phyloP scores from a whole-genome alignment of 2,888 invertebrate species.

The Eupithecia centaureata region DNA sequence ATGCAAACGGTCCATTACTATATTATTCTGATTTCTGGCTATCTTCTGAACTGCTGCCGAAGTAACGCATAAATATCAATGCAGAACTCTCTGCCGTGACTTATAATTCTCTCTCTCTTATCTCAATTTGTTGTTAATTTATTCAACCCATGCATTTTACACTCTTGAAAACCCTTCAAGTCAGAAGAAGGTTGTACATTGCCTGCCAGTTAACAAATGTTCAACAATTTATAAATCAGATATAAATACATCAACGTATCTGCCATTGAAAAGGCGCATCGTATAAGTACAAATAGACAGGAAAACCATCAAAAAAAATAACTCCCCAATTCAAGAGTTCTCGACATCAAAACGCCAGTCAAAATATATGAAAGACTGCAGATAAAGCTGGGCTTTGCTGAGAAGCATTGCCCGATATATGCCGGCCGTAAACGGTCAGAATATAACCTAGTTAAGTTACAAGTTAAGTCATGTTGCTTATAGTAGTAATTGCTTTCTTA shows the following conservation, averaged over 20 bases:
- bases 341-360: constrained; percentile 43
- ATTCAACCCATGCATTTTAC: not conserved
- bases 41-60: not conserved
- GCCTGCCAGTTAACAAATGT: constrained; percentile 1
- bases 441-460: not conserved
- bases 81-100: too few species aligned
- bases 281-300: constrained; percentile 25
- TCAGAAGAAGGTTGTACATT: not conserved
- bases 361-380: constrained; percentile 43
- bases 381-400: constrained; percentile 24
- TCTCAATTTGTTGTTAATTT: too few species aligned
- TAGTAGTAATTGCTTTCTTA: not conserved
- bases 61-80: too few species aligned
- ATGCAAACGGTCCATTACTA: not conserved
- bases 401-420: constrained; percentile 13
- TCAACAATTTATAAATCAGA: constrained; percentile 12
- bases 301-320: constrained; percentile 33
- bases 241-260: constrained; percentile 23
- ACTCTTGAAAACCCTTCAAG: not conserved
- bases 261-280: constrained; percentile 27
- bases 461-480: not conserved
- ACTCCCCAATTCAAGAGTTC: constrained; percentile 43
- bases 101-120: too few species aligned
- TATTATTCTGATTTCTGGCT: not conserved
- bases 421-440: constrained; percentile 22